These are phyloP conservation scores for Tylochromis polylepis DNA, from an alignment of 2,113 vertebrate species.

Conservation along the genomic window DNA sequence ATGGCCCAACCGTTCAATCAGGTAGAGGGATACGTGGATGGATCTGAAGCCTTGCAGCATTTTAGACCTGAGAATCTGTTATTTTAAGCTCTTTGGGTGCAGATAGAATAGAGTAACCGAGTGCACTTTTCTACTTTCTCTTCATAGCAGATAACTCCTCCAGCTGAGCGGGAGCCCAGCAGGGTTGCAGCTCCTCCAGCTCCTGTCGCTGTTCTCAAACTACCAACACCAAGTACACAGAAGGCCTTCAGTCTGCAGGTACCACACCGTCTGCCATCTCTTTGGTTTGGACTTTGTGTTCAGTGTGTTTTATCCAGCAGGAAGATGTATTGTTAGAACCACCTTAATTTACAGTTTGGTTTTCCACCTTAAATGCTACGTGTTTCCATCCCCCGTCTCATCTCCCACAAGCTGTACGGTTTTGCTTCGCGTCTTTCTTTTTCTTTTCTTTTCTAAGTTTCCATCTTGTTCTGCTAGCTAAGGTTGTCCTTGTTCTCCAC, in stretches of 20 bases:
- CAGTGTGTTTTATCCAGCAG: background rate
- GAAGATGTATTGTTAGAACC: background rate
- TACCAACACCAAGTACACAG: constrained; percentile 83
- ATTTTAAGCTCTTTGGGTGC: background rate
- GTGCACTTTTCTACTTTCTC: background rate
- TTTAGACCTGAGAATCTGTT: background rate
- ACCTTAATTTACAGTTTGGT: background rate
- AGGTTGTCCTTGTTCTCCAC: background rate
- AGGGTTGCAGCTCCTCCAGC: constrained; percentile 65
- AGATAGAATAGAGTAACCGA: background rate
- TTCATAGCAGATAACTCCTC: constrained; percentile 66
- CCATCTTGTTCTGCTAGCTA: background rate
- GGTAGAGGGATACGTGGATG: constrained; percentile 47
- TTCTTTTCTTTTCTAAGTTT: background rate
- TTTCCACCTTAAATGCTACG: background rate
- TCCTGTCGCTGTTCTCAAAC: constrained; percentile 77
- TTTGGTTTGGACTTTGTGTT: background rate
- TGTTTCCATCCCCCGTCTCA: background rate
- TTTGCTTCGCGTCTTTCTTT: background rate
- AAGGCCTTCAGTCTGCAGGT: constrained; percentile 89
- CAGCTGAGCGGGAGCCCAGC: constrained; percentile 79
- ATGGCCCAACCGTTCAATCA: constrained; percentile 80
- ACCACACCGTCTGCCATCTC: background rate
- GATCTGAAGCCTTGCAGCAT: background rate
- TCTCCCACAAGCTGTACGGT: background rate